Percentiles rank a stretch among this genome's conserved stretches.
Conservation (phyloP, 2,888 invertebrate genomes). For the Biston stratarius region DNA sequence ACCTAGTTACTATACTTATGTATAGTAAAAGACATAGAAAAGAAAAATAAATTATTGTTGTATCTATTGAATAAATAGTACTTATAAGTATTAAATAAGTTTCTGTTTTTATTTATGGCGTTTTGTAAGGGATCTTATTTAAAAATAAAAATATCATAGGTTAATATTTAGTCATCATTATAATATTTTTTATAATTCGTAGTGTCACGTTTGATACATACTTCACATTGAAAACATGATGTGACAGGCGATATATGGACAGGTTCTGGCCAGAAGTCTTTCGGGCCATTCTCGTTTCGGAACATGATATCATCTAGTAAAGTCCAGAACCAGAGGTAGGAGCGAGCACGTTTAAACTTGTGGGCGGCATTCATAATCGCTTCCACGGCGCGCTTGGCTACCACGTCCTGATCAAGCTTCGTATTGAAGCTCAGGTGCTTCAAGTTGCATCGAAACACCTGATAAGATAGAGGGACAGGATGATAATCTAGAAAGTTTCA, state of each 20-base stretch:
- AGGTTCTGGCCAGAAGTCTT: slow-evolving; percentile 60
- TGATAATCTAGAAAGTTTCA: too few species aligned
- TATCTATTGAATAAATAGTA: slow-evolving; percentile 12
- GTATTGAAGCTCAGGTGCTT: slow-evolving; percentile 69
- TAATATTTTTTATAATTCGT: neutral
- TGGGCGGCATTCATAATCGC: slow-evolving; percentile 62
- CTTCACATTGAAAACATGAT: slow-evolving; percentile 48
- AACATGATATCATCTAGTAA: slow-evolving; percentile 64
- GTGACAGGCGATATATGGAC: slow-evolving; percentile 22
- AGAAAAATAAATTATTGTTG: slow-evolving; percentile 18
- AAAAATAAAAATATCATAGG: neutral
- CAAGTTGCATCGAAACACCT: slow-evolving; percentile 78
- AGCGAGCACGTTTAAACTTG: slow-evolving; percentile 61
- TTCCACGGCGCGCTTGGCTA: slow-evolving; percentile 64
- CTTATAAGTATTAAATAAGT: neutral
- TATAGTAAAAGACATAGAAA: too few species aligned
- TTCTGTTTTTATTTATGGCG: slow-evolving; percentile 6
- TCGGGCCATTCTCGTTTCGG: slow-evolving; percentile 55
- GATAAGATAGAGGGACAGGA: neutral
- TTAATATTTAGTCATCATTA: too few species aligned
- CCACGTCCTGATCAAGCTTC: slow-evolving; percentile 58
- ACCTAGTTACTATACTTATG: slow-evolving; percentile 19
- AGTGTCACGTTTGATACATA: slow-evolving; percentile 54
- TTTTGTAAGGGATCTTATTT: neutral
- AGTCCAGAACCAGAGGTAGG: slow-evolving; percentile 64